Evolutionary conservation across 2,797 vertebrate genomes (phyloP).

Genomic region (Cuniculus paca): DNA sequence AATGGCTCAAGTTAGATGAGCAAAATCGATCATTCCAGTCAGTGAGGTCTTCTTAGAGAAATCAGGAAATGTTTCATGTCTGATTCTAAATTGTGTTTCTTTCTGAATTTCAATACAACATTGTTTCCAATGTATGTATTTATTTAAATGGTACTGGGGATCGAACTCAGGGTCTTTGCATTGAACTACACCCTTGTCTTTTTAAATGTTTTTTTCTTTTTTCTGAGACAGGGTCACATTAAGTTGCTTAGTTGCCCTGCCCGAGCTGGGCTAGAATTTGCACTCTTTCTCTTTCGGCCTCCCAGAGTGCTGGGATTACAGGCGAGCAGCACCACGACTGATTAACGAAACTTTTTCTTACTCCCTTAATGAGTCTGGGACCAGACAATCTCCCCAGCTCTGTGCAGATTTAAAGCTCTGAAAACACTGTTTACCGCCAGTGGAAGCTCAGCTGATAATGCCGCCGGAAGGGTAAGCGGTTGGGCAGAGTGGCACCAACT

Average conservation of each 20-base stretch:
- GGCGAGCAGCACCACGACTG: background rate
- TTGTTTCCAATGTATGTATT: background rate
- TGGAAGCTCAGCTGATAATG: background rate
- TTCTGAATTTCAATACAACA: background rate
- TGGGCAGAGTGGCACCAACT: background rate
- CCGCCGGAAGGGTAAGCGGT: background rate
- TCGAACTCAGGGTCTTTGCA: background rate
- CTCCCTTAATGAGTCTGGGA: background rate
- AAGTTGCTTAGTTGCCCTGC: background rate
- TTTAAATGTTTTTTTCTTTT: background rate
- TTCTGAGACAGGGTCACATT: background rate
- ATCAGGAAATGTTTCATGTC: background rate
- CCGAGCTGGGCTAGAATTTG: background rate
- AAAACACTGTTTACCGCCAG: background rate
- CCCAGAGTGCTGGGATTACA: background rate
- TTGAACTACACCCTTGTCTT: background rate
- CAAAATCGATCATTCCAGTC: background rate
- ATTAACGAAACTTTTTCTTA: background rate
- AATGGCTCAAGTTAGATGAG: background rate
- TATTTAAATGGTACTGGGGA: background rate
- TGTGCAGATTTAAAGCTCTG: background rate
- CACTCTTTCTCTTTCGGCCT: background rate
- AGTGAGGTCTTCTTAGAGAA: background rate
- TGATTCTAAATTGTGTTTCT: slow-evolving; percentile 41
- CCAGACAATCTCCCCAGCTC: background rate